Conservation (phyloP, 2,888 invertebrate genomes). For the Pilophorus perplexus region DNA sequence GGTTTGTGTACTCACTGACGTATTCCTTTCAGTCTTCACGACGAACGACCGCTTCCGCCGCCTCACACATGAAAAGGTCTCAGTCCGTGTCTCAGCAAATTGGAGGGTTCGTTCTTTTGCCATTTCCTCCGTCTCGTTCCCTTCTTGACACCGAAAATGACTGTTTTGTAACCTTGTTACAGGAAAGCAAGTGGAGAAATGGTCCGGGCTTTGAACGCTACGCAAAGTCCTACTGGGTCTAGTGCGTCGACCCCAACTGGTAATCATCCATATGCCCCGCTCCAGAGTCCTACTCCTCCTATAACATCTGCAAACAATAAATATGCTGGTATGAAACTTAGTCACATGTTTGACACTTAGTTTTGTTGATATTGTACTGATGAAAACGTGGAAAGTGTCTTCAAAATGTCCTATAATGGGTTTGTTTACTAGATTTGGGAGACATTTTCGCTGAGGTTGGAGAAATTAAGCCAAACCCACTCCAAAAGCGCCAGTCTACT, state of each 20-base stretch:
- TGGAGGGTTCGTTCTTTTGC: slow-evolving; percentile 53
- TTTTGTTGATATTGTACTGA: neutral
- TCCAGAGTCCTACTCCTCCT: slow-evolving; percentile 55
- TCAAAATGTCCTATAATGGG: too few species aligned
- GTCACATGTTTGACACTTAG: neutral
- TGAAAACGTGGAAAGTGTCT: too few species aligned
- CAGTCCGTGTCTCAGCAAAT: slow-evolving; percentile 75
- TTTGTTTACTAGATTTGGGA: too few species aligned
- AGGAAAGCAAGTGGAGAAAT: slow-evolving; percentile 70
- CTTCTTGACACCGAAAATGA: too few species aligned
- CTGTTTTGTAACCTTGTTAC: too few species aligned
- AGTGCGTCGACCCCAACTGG: slow-evolving; percentile 73
- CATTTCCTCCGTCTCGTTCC: neutral
- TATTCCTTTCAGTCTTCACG: too few species aligned
- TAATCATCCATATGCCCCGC: slow-evolving; percentile 78
- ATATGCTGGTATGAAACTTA: too few species aligned
- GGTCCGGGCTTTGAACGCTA: slow-evolving; percentile 69
- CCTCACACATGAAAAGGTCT: slow-evolving; percentile 64
- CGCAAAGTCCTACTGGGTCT: slow-evolving; percentile 78
- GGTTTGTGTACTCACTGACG: too few species aligned
- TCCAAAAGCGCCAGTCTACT: slow-evolving; percentile 70
- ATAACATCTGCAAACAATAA: slow-evolving; percentile 55
- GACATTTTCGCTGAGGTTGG: slow-evolving; percentile 84
- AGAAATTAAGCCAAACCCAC: slow-evolving; percentile 66
- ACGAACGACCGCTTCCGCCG: neutral